Conservation (phyloP, 2,888 invertebrate species). For the Tachystola acroxantha region DNA sequence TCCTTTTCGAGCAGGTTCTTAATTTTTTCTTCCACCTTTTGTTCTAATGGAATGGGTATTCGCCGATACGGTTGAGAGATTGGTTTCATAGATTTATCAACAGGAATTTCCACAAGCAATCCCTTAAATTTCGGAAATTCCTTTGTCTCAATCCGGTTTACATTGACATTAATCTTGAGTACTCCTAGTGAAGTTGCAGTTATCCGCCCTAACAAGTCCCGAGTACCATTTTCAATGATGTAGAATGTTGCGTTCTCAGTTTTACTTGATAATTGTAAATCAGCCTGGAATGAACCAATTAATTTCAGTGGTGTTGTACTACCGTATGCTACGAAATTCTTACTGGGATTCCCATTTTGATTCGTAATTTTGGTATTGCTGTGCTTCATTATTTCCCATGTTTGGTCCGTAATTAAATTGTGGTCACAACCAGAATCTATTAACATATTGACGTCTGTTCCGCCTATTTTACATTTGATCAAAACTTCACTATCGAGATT, state of each 20-base stretch:
- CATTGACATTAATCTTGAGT: conserved; percentile 9
- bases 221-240: conserved; percentile 5
- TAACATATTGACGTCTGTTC: too few species aligned
- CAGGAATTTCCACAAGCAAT: conserved; percentile 16
- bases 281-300: background rate
- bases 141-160: conserved; percentile 5
- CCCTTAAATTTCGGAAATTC: conserved; percentile 24
- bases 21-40: conserved; percentile 14
- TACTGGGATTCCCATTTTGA: background rate
- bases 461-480: too few species aligned
- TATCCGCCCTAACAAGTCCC: conserved; percentile 7
- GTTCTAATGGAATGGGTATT: conserved; percentile 16
- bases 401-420: conserved; percentile 19
- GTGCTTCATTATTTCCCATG: conserved; percentile 17
- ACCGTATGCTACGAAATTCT: background rate
- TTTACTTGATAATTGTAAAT: background rate
- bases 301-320: background rate
- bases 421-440: too few species aligned
- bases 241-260: background rate
- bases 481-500: too few species aligned
- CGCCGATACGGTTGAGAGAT: conserved; percentile 16
- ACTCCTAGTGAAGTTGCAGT: conserved; percentile 14
- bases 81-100: conserved; percentile 15
- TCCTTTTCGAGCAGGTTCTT: conserved; percentile 11
- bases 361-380: conserved; percentile 13